A percentile compares a stretch with the other conserved stretches of the same genome.
Conservation (phyloP, 2,888 invertebrate species). For the Buathra laborator region DNA sequence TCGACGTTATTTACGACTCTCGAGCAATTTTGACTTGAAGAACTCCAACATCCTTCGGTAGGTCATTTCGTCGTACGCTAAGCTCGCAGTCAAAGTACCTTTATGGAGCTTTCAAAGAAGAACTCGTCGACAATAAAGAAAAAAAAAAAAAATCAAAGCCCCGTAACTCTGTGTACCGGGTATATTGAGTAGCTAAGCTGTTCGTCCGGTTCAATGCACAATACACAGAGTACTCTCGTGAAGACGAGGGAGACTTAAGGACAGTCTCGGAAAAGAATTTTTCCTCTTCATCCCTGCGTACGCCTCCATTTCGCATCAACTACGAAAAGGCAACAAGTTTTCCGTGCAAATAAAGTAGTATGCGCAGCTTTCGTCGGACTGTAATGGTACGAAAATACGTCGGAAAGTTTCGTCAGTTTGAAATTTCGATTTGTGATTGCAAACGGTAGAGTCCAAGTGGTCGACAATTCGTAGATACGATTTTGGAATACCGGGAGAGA, state of each 20-base stretch:
- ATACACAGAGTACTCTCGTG: constrained; percentile 1
- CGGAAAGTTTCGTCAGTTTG: constrained; percentile 19
- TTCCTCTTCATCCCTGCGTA: not conserved
- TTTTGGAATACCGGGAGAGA: constrained; percentile 23
- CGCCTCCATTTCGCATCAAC: not conserved
- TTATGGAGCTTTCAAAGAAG: constrained; percentile 57
- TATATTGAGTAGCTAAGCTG: constrained; percentile 34
- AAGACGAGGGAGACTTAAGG: not conserved
- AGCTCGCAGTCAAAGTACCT: constrained; percentile 47
- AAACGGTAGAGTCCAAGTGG: constrained; percentile 1
- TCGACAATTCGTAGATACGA: constrained; percentile 1
- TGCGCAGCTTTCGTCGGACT: not conserved
- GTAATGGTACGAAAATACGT: constrained; percentile 9
- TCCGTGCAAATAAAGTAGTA: not conserved
- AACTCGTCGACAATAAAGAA: constrained; percentile 29
- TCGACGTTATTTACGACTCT: not conserved
- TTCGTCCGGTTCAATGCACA: constrained; percentile 39
- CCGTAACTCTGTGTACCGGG: not conserved
- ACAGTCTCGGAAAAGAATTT: constrained; percentile 26
- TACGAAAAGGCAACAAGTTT: constrained; percentile 33
- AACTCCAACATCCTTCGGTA: not conserved
- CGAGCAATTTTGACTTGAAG: constrained; percentile 14
- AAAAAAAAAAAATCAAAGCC: constrained; percentile 58
- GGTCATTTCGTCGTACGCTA: constrained; percentile 26
- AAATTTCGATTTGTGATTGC: constrained; percentile 23